Conservation (phyloP, 1,140 invertebrate species). For the Zaprionus taronus region DNA sequence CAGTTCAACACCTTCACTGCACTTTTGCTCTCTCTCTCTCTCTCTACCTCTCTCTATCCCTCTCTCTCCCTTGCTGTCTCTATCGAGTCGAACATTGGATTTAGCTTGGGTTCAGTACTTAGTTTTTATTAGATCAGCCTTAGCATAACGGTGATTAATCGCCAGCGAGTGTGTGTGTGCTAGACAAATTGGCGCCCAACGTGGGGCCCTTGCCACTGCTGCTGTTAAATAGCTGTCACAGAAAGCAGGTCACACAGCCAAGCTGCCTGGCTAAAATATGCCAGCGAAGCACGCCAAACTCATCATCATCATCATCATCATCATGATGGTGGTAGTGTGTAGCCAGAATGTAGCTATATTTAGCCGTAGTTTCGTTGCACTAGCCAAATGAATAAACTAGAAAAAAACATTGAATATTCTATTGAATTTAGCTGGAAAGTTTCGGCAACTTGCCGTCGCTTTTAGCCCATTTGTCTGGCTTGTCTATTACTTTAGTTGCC, state of each 20-base stretch:
- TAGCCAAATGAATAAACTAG: neutral
- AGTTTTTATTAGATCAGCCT: neutral
- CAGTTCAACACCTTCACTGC: neutral
- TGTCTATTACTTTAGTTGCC: neutral
- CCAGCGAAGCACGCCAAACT: constrained; percentile 1
- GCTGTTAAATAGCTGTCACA: neutral
- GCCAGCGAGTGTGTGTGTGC: neutral
- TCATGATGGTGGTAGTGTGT: neutral
- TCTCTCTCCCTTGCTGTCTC: neutral
- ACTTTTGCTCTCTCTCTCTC: neutral
- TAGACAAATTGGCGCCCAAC: neutral
- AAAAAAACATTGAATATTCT: neutral
- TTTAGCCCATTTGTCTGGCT: constrained; percentile 11
- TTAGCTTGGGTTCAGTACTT: neutral
- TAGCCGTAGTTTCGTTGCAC: neutral
- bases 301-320: neutral
- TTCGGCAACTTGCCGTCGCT: constrained; percentile 5
- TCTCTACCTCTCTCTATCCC: neutral
- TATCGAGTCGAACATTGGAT: neutral
- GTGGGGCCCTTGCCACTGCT: neutral
- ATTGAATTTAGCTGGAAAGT: constrained; percentile 3
- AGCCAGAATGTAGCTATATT: neutral
- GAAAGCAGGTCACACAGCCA: constrained; percentile 5
- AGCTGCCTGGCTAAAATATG: neutral
- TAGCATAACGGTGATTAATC: constrained; percentile 3